Evolutionary conservation across 2,888 invertebrate species (phyloP), one percentile per base, ranked within the genome.

Genomic region (Coremacera marginata): DNA sequence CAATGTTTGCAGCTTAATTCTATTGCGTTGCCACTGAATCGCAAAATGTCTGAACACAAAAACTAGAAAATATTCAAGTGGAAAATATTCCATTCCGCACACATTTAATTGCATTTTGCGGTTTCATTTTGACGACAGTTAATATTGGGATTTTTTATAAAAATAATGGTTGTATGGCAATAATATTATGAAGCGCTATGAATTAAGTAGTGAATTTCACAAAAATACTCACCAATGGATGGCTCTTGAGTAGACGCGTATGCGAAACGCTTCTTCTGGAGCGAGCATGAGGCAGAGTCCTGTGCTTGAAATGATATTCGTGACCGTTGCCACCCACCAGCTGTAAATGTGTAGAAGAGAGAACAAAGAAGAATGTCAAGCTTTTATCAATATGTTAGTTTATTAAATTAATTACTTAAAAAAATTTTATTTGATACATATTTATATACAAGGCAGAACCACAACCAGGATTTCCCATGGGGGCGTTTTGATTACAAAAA

Each of bases 281-380:
- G 77, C 99, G 92, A 51, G 96, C 96, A 84, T 95, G 94, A 5
- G 98, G 96, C 80, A 99, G 90, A n/a, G 95, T 96, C 81, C 94
- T 94, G 89, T 98, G 98, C 76, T 96, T 92, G 90, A 99, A 98
- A 89, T 99, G 98, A 91, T 95, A 99, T 90, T 98, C 98, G 82
- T 93, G 94, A 83, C 94, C 93, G 70, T 97, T 96, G 76, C 88
- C 86, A 74, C 96, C 96, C 85, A 98, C 91, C 78, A 99, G 91
- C 98, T 99, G 91, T 14, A 89, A 91, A 82, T 85, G 82, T 31
- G 31, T 3, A 31, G 72, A 73, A 60, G 51, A 65, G 60, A 75
- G 78, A 71, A 70, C 60, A 70, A 71, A 22, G 3, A 19, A n/a
- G 27, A 71, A 63, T 14, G 49, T 27, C 16, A 68, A 27, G 34